Base-by-base conservation (phyloP, 2,888 invertebrate genomes). In the Diabrotica balteata region DNA sequence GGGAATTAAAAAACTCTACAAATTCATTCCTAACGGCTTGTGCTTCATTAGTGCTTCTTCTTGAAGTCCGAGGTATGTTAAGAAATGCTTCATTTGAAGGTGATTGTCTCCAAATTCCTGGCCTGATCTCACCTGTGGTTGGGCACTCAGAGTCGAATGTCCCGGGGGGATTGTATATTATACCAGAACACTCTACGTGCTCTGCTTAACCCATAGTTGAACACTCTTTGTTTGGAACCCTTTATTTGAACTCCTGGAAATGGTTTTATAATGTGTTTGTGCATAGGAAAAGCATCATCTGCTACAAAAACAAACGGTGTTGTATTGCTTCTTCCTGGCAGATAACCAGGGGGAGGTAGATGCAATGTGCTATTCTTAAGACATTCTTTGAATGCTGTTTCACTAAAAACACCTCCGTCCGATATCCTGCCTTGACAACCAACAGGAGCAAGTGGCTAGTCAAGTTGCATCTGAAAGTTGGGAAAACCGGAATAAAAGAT, bases 401-500 rank as follows among this genome's bases (percentile, higher is more conserved):
- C 9, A 49, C 69, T 64, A 45, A 78, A 79, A 44, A 79, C 72
- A 10, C 77, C 80, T 32, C 79, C 77, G 69, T 82, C 81, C 11
- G 74, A 78, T 59, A 79, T 76, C 66, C 76, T 60, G 11, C 81
- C 80, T 72, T 79, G 77, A 47, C 75, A 72, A 7, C 81, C 81
- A 51, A 79, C 46, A 46, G 46, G 46, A 46, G 7, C 46, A 46
- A 46, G 46, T 46, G 46, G 46, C 46, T 46, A 46, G 46, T 46
- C 7, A 46, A 46, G 46, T 8, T 46, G 46, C 46, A 46, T 46
- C 9, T 46, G 46, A 9, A 46, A 46, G 46, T 9, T 8, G 46
- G 46, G 9, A 46, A 46, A 46, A 46, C 46, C 46, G 46, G 46
- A 46, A 46, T 46, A 46, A 46, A 46, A 46, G 46, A 9, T 46